phyloP scores from a whole-genome alignment of 2,888 invertebrate species.

The Pristionchus arcanus region DNA sequence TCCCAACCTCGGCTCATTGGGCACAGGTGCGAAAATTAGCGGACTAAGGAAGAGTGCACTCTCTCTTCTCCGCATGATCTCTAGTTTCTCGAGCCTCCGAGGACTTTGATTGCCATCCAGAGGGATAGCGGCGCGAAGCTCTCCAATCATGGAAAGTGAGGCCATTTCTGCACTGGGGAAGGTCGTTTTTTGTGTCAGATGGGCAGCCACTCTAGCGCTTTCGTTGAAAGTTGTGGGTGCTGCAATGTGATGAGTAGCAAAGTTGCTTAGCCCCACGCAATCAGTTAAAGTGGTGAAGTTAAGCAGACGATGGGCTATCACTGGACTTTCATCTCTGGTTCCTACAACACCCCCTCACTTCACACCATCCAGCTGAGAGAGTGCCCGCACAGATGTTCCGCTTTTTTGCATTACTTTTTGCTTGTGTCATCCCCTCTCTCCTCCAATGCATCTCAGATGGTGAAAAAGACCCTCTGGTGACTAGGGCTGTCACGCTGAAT shows the following conservation, averaged over 20 bases:
- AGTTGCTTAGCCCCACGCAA: too few species aligned
- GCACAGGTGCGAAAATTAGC: slow-evolving; percentile 14
- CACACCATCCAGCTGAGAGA: neutral
- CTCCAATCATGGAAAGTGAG: neutral
- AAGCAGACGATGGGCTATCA: too few species aligned
- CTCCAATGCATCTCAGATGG: neutral
- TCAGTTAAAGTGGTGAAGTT: too few species aligned
- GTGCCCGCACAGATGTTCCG: slow-evolving; percentile 27
- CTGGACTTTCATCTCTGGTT: neutral
- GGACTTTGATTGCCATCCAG: neutral
- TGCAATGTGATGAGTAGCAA: too few species aligned
- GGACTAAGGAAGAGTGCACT: neutral
- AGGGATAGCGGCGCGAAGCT: neutral
- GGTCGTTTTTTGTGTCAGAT: neutral
- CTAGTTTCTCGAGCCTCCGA: neutral
- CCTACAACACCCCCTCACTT: neutral
- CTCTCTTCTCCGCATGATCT: neutral
- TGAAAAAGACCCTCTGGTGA: neutral
- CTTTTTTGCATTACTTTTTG: neutral
- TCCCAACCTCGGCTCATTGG: neutral
- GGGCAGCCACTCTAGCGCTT: neutral
- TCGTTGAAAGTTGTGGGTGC: neutral
- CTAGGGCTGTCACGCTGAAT: neutral
- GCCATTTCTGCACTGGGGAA: neutral
- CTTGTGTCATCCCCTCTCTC: neutral